Evolutionary conservation across 1,140 invertebrate genomes (phyloP).

Genomic region (Metaphire vulgaris): DNA sequence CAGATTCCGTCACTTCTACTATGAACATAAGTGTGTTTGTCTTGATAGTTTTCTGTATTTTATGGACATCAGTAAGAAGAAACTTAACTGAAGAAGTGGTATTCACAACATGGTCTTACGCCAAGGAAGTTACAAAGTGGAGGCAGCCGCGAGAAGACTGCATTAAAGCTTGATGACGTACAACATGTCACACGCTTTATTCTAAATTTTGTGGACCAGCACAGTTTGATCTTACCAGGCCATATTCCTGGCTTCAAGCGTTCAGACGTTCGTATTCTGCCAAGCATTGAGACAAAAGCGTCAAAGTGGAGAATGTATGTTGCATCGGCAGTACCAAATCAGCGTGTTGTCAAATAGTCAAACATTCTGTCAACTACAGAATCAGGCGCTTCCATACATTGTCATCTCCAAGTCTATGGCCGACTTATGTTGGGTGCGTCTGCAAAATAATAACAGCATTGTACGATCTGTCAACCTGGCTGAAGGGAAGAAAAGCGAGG

Average conservation of each 20-base stretch:
- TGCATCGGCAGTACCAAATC: not conserved
- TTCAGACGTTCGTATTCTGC: not conserved
- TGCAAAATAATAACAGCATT: not conserved
- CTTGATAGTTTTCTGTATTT: not conserved
- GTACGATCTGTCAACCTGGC: not conserved
- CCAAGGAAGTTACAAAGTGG: not conserved
- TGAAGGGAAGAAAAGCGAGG: not conserved
- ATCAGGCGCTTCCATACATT: not conserved
- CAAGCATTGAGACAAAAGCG: not conserved
- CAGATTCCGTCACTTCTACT: not conserved
- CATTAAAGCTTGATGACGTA: constrained; percentile 6
- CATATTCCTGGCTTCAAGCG: not conserved
- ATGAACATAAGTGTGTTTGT: constrained; percentile 5
- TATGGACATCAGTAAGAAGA: not conserved
- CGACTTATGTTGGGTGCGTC: not conserved
- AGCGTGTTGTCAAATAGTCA: not conserved
- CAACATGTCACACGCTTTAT: no score
- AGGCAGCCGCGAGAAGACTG: not conserved
- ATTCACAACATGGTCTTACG: not conserved
- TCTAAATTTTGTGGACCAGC: not conserved
- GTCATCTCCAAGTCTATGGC: not conserved
- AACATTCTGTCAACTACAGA: not conserved
- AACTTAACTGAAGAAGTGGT: not conserved
- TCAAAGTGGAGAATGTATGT: not conserved
- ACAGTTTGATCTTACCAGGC: not conserved